Conservation (phyloP, 1,140 invertebrate genomes). For the Drosophila tristis region DNA sequence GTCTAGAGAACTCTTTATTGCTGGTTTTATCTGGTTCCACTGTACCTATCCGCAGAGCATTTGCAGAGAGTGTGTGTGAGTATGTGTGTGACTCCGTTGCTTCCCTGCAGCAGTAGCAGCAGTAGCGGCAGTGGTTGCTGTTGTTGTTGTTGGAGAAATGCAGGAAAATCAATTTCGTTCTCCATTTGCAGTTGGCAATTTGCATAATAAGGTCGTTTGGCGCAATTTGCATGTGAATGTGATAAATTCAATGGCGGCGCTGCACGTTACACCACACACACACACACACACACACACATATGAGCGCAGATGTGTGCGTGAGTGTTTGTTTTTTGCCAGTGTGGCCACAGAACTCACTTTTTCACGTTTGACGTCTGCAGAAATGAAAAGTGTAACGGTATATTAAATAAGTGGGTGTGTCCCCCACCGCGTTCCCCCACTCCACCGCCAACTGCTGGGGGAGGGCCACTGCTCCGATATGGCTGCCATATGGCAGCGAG, state of each 20-base stretch:
- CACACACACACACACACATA: constrained; percentile 24
- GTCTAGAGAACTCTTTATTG: no score
- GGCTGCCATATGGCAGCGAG: neutral
- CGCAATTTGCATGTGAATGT: constrained; percentile 84
- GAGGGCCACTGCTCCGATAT: no score
- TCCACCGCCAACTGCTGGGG: constrained; percentile 28
- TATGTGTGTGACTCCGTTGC: constrained; percentile 11
- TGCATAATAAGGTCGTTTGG: constrained; percentile 84
- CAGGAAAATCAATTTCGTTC: constrained; percentile 84
- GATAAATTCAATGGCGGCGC: constrained; percentile 81
- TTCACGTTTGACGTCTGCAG: constrained; percentile 72
- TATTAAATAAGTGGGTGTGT: constrained; percentile 79
- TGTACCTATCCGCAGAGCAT: neutral
- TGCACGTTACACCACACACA: constrained; percentile 47
- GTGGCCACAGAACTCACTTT: constrained; percentile 53
- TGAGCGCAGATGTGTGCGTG: constrained; percentile 39
- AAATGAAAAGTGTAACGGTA: constrained; percentile 77
- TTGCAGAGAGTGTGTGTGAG: no score
- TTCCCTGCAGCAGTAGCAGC: no score
- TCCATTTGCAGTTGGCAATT: constrained; percentile 84
- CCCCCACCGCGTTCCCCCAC: constrained; percentile 12
- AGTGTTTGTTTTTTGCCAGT: constrained; percentile 58
- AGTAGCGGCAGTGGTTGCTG: constrained; percentile 2
- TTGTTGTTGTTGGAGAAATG: constrained; percentile 67
- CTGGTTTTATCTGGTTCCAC: constrained; percentile 12